Evolutionary conservation across 1,140 invertebrate genomes (phyloP).

Genomic region (Drosophila leontia): DNA sequence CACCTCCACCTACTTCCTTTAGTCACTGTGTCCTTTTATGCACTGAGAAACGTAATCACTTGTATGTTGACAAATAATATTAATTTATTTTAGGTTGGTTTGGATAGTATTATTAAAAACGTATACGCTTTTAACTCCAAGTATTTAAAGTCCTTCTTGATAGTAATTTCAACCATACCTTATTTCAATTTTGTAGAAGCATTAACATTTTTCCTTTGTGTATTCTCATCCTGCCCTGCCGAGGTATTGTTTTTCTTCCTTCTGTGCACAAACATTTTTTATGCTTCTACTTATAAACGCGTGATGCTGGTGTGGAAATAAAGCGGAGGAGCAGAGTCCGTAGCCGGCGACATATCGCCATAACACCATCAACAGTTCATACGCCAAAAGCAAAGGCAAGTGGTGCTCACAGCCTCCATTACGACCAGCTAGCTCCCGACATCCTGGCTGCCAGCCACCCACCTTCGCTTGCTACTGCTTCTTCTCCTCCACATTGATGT

Average conservation of each 20-base stretch:
- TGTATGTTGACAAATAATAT: background rate
- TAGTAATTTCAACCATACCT: too few relatives aligned
- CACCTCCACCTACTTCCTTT: conserved; percentile 11
- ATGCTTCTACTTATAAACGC: conserved; percentile 70
- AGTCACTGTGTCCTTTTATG: conserved; percentile 24
- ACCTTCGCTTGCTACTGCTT: conserved; percentile 13
- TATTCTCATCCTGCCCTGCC: conserved; percentile 31
- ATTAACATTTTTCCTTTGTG: conserved; percentile 19
- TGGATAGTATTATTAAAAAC: too few relatives aligned
- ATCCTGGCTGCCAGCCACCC: conserved; percentile 28
- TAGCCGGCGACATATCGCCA: conserved; percentile 78
- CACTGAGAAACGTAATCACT: conserved; percentile 2
- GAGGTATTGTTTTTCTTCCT: conserved; percentile 60
- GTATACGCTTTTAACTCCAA: too few relatives aligned
- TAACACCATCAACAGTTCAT: conserved; percentile 83
- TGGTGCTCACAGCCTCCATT: conserved; percentile 39
- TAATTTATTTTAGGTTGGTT: background rate
- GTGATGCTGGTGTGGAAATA: conserved; percentile 20
- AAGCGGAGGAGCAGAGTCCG: conserved; percentile 35
- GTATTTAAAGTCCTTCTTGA: background rate
- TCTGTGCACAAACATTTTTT: conserved; percentile 71
- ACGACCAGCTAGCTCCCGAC: background rate
- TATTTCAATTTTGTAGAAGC: background rate
- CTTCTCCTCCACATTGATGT: background rate
- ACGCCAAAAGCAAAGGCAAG: conserved; percentile 50